Conservation (phyloP, 2,797 vertebrate genomes). For the Myotis myotis region DNA sequence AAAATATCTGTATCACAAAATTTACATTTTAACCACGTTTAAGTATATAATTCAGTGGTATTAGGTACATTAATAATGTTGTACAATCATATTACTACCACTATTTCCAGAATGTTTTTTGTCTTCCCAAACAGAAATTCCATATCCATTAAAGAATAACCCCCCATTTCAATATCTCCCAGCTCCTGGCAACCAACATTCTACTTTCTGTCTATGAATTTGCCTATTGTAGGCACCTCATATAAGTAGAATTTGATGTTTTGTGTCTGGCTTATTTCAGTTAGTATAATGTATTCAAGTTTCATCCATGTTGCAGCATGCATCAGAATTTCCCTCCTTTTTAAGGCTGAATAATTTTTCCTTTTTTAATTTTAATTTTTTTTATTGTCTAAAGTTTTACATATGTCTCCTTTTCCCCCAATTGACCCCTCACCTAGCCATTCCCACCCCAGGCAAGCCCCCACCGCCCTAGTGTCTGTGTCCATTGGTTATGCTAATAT, state of each 20-base stretch:
- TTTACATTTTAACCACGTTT: neutral
- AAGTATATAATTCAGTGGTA: neutral
- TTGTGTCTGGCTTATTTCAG: neutral
- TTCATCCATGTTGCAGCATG: neutral
- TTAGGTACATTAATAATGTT: neutral
- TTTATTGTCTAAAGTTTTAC: too few relatives aligned
- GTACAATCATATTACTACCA: neutral
- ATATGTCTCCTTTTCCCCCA: too few relatives aligned
- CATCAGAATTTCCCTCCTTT: constrained; percentile 13
- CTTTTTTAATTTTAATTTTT: too few relatives aligned
- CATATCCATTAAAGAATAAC: neutral
- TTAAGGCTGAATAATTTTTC: neutral
- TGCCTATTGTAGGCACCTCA: neutral
- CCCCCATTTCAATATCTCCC: neutral
- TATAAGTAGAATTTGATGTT: neutral
- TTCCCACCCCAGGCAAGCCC: too few relatives aligned
- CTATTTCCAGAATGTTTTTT: constrained; percentile 9
- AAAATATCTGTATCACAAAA: neutral
- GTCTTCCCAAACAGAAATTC: neutral
- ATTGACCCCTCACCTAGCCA: too few relatives aligned
- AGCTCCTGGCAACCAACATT: neutral
- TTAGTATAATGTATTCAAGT: neutral
- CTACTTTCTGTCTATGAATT: neutral
- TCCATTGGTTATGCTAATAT: too few relatives aligned
- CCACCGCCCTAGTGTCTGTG: too few relatives aligned